Conservation (phyloP, 2,113 vertebrate species). For the Silurus meridionalis region DNA sequence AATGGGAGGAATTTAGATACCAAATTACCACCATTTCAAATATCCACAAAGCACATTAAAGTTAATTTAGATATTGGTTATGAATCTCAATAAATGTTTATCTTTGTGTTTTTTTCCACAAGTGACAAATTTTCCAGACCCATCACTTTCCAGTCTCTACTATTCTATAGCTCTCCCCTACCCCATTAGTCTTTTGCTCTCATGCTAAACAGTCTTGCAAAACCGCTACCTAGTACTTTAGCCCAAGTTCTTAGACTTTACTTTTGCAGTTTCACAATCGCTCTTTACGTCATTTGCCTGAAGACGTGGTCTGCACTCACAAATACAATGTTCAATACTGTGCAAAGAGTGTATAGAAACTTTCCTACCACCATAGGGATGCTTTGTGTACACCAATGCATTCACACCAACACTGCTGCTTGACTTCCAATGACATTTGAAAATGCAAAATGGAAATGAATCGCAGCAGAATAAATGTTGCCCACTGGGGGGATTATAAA, state of each 20-base stretch:
- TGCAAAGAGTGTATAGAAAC: background rate
- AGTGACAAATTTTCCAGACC: background rate
- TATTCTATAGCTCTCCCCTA: background rate
- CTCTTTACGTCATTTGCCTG: background rate
- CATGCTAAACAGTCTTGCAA: background rate
- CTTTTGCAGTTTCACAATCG: background rate
- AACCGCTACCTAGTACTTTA: background rate
- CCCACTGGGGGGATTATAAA: background rate
- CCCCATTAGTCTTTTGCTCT: background rate
- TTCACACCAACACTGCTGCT: background rate
- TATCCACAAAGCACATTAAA: background rate
- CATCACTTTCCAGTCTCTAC: background rate
- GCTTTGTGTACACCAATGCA: background rate
- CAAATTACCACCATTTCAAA: background rate
- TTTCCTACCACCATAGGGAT: background rate
- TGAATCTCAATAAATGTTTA: background rate
- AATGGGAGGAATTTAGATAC: background rate
- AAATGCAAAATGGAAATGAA: slow-evolving; percentile 10
- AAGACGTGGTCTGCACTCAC: background rate
- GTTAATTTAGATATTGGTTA: background rate
- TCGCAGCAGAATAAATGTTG: background rate
- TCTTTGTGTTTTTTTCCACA: background rate
- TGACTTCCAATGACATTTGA: background rate
- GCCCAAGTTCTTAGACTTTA: background rate
- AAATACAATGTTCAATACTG: background rate